Evolutionary conservation across 2,797 vertebrate genomes (phyloP), one percentile per base, ranked within the genome.

Genomic region (Poecilia picta): DNA sequence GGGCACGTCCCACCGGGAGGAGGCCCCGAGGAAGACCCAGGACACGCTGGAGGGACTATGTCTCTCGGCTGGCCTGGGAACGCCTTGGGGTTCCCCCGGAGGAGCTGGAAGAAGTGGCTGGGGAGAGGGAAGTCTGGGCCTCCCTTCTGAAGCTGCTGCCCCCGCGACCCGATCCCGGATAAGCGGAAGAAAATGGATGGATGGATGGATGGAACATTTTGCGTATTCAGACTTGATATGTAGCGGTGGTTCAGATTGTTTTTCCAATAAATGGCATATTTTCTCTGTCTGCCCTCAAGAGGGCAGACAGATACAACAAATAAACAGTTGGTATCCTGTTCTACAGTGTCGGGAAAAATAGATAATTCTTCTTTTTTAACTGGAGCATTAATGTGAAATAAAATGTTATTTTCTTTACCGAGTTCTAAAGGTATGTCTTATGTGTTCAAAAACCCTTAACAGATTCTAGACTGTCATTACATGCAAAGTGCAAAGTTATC

Each of bases 211-310:
- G n/a, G n/a, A 72, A 68, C n/a, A 4, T 80, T 28, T 16, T 76
- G 16, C 75, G 12, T 68, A 23, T 45, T 64, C 6, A 74, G 41
- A 13, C 31, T 74, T 55, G 7, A 51, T 72, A 33, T 45, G 36
- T 6, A 71, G 43, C 71, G 28, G 7, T 72, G 13, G 39, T 28
- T 47, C 1, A 12, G 20, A 23, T 31, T 18, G 46, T 16, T 0
- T 46, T 55, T 72, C n/a, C 13, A 31, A 59, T 53, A 59, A 5
- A 8, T 23, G 16, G n/a, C 18, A 12, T 23, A 25, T 49, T 2
- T 76, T 46, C 77, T 46, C 1, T 74, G 0, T 86, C n/a, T 76
- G 68, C 80, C 87, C 93, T 93, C 92, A 64, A 90, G 93, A 84
- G 83, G 90, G 91, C 93, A 93, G 78, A 2, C 45, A 74, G 7